A percentile compares a stretch with the other conserved stretches of the same genome.
Evolutionary conservation across 2,888 invertebrate species (phyloP).

Genomic region (Halocaridina rubra): DNA sequence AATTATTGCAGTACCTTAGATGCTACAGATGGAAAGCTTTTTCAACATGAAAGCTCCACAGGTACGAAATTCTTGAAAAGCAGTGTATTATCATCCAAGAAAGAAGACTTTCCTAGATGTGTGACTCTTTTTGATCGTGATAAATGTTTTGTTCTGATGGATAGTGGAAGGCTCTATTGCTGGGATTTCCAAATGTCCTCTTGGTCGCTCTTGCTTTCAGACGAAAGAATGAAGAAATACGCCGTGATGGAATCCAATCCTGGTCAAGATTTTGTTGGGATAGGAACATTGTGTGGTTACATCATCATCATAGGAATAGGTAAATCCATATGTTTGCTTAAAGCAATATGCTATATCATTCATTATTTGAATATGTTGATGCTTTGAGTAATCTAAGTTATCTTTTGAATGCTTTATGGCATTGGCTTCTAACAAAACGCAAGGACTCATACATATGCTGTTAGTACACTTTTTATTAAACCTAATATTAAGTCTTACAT

Average conservation of each 20-base stretch:
- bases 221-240: conserved; percentile 31
- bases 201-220: conserved; percentile 19
- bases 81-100: background rate
- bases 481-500: too few relatives aligned
- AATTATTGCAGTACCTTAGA: background rate
- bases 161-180: conserved; percentile 28
- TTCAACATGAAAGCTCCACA: background rate
- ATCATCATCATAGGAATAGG: conserved; percentile 25
- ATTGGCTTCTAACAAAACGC: too few relatives aligned
- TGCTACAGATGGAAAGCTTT: background rate
- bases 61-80: too few relatives aligned
- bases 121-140: background rate
- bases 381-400: too few relatives aligned
- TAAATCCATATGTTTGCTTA: too few relatives aligned
- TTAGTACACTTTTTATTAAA: too few relatives aligned
- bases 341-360: too few relatives aligned
- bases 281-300: conserved; percentile 31
- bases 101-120: conserved; percentile 34
- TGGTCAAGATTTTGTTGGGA: background rate
- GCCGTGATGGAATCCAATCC: conserved; percentile 20
- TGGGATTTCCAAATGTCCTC: conserved; percentile 3
- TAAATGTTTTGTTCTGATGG: conserved; percentile 8
- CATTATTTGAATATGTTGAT: too few relatives aligned
- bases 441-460: too few relatives aligned
- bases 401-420: too few relatives aligned